Evolutionary conservation across 2,797 vertebrate genomes (phyloP).

Genomic region (Gambusia yucatana): DNA sequence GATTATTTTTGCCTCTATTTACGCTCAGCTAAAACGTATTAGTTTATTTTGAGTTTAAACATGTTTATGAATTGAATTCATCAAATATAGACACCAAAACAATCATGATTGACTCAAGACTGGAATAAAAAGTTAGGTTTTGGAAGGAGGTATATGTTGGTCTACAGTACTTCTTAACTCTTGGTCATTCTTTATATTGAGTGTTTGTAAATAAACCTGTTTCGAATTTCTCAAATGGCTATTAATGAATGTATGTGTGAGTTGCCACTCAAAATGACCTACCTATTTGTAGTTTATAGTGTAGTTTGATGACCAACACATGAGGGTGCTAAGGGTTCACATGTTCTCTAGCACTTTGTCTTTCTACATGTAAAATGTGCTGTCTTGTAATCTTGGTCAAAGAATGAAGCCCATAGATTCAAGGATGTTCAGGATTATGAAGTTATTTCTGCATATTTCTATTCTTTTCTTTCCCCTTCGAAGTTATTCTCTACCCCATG

Average conservation of each 20-base stretch:
- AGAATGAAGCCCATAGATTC: neutral
- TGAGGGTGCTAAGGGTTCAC: neutral
- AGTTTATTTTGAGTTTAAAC: conserved; percentile 13
- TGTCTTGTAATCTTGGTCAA: neutral
- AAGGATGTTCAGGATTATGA: neutral
- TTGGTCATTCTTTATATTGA: conserved; percentile 71
- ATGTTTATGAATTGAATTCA: conserved; percentile 28
- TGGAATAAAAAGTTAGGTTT: conserved; percentile 27
- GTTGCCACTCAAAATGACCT: neutral
- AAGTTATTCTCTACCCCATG: neutral
- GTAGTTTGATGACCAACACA: neutral
- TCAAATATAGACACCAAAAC: conserved; percentile 35
- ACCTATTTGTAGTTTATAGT: neutral
- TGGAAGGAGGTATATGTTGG: conserved; percentile 31
- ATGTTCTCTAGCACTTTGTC: neutral
- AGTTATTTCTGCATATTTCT: neutral
- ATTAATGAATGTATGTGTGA: conserved; percentile 6
- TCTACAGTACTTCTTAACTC: conserved; percentile 63
- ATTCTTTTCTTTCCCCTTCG: neutral
- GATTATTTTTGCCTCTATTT: conserved; percentile 18
- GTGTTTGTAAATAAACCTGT: conserved; percentile 82
- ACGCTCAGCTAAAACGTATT: conserved; percentile 25
- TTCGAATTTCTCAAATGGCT: conserved; percentile 71
- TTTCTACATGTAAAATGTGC: neutral
- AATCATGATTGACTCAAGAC: conserved; percentile 34